Base-by-base conservation (phyloP, 2,888 invertebrate genomes). In the Nasonovia ribisnigri region DNA sequence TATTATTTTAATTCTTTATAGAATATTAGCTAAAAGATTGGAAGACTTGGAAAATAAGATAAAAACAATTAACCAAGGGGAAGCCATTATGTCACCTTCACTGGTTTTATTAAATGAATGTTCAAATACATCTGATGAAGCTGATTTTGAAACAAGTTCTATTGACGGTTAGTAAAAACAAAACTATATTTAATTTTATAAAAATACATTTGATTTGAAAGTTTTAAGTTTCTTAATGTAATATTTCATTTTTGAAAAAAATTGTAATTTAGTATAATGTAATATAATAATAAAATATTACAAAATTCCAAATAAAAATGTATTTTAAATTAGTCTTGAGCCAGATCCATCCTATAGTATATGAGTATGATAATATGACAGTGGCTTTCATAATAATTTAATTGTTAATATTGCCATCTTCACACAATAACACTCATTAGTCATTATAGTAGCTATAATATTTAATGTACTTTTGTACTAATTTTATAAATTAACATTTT, bases 1-100 rank as follows among this genome's bases (percentile, higher is more conserved):
- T 51, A 42, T 51, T 57, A 86, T 20, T 29, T 29, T 42, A 36
- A 60, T 67, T 67, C 29, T 54, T 8, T n/a, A n/a, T 90, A 93
- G 93, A 87, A 67, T 93, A 86, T 90, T 93, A 51, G 93, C 93
- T 60, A 90, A 93, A 93, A 46, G 93, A 67, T 67, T 93, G 11
- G 90, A 93, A 93, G 90, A 93, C 60, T 87, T 93, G n/a, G 93
- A 93, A 86, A 67, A 90, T 54, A 57, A 86, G 8, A 51, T 93
- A 8, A 93, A 90, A 67, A 67, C 48, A 24, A 86, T 93, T 67
- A 90, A 86, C n/a, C 90, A 93, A 51, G 93, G 90, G 0, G 60
- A 93, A 90, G 93, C 90, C 42, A 90, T 93, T 36, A 60, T 93
- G 24, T 93, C 90, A 51, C 93, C 93, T 36, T 88, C 93, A 13